phyloP scores from a whole-genome alignment of 2,888 invertebrate genomes.

The Spilosoma lubricipeda region DNA sequence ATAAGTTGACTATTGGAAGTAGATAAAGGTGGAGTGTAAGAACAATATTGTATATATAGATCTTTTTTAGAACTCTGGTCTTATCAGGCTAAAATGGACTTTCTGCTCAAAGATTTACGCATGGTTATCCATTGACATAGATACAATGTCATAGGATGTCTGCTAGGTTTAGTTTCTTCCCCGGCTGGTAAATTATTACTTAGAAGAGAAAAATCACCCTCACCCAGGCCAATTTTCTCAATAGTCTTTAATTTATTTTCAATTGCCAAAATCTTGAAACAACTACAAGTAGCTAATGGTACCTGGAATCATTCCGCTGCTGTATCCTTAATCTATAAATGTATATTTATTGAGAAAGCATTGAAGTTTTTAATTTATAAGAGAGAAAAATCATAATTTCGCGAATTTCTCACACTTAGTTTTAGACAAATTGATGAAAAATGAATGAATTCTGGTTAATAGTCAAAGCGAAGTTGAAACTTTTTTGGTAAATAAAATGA shows the following conservation, averaged over 20 bases:
- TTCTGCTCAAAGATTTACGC: no score
- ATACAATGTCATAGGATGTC: neutral
- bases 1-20: constrained; percentile 63
- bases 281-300: neutral
- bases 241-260: no score
- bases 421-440: neutral
- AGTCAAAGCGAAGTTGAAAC: neutral
- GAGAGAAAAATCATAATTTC: neutral
- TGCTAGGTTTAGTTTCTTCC: neutral
- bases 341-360: neutral
- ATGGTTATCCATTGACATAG: neutral
- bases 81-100: no score
- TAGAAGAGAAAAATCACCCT: no score
- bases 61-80: no score
- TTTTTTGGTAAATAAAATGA: neutral
- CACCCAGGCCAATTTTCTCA: no score
- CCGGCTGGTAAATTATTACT: no score
- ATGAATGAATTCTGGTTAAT: neutral
- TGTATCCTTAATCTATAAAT: neutral
- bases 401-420: neutral
- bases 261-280: no score
- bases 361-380: neutral
- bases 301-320: no score
- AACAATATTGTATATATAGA: constrained; percentile 8
- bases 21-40: constrained; percentile 54